Evolutionary conservation across 2,888 invertebrate species (phyloP).

Genomic region (Charanyca ferruginea): DNA sequence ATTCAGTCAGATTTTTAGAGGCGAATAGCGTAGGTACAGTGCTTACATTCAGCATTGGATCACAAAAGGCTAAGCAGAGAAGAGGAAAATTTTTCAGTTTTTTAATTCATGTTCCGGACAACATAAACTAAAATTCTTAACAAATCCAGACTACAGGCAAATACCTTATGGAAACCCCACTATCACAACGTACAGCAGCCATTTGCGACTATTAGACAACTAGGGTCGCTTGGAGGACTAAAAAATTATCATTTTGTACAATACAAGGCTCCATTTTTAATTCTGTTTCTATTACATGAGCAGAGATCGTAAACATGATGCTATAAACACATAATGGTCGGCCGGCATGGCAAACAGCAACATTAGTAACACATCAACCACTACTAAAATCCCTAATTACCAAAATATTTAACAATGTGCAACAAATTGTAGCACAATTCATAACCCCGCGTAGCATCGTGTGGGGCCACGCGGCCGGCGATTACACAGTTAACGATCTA

Average conservation of each 20-base stretch:
- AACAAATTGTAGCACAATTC: slow-evolving; percentile 52
- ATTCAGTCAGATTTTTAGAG: no score
- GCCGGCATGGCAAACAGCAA: slow-evolving; percentile 46
- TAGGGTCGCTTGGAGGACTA: no score
- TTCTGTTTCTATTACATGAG: neutral
- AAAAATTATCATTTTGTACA: neutral
- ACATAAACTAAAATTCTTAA: no score
- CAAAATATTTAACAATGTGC: slow-evolving; percentile 62
- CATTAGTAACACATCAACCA: slow-evolving; percentile 52
- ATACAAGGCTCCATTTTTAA: neutral
- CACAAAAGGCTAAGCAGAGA: no score
- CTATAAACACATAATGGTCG: slow-evolving; percentile 34
- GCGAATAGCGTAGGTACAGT: no score
- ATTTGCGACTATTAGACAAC: no score
- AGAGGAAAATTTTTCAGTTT: no score
- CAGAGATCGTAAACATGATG: slow-evolving; percentile 34
- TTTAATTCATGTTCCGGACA: no score
- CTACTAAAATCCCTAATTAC: slow-evolving; percentile 56
- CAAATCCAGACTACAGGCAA: no score
- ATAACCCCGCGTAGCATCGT: slow-evolving; percentile 52
- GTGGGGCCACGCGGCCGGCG: slow-evolving; percentile 78
- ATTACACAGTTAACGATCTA: slow-evolving; percentile 73
- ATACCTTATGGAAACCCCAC: no score
- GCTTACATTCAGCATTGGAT: no score
- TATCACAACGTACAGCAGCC: no score